Conservation (phyloP, 2,888 invertebrate genomes). For the Homarus gammarus region DNA sequence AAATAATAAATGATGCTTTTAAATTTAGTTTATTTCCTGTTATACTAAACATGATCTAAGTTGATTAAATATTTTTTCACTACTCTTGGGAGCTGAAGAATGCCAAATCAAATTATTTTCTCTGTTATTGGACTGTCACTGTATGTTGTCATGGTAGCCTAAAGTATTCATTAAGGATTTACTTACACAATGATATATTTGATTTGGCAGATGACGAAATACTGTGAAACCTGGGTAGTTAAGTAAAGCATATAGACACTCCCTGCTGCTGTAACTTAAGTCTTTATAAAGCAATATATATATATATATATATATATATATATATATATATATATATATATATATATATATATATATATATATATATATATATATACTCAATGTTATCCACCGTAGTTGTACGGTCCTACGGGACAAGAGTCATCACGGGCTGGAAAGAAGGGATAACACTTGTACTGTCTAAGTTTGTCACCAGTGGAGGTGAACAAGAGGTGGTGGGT, state of each 20-base stretch:
- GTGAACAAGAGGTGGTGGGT: no score
- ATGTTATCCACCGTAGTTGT: neutral
- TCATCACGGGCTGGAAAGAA: no score
- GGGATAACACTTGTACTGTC: no score
- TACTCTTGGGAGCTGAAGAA: conserved; percentile 44
- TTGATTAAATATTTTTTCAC: conserved; percentile 44
- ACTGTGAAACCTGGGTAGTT: conserved; percentile 50
- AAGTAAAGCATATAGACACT: no score
- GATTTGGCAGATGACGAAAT: conserved; percentile 37
- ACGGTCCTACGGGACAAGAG: no score
- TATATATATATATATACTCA: neutral
- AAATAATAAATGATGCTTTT: neutral
- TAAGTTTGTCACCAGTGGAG: no score
- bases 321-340: no score
- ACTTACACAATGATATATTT: neutral
- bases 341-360: no score
- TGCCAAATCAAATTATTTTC: conserved; percentile 47
- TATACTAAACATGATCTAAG: conserved; percentile 33
- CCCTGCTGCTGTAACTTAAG: no score
- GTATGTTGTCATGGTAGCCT: neutral
- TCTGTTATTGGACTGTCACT: neutral
- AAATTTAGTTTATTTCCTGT: neutral
- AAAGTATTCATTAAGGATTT: neutral
- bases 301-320: no score
- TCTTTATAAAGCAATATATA: no score